Percentiles rank a stretch among this genome's conserved stretches.
Conservation (phyloP, 1,140 invertebrate genomes). For the Dinothrombium tinctorium region DNA sequence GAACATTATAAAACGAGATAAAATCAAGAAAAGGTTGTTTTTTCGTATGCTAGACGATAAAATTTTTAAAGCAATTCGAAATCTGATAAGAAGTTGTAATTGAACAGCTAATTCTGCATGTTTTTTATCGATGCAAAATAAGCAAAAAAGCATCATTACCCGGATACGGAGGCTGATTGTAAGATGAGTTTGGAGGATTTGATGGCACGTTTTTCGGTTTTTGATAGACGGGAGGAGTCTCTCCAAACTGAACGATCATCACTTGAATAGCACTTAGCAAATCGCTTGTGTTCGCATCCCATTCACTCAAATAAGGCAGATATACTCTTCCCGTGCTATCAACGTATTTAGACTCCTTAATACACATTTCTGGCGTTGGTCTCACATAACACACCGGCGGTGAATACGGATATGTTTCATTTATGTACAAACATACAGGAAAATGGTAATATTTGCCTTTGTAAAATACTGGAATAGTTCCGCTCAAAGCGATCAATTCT, state of each 20-base stretch:
- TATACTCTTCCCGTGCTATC: slow-evolving; percentile 89
- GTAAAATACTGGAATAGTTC: slow-evolving; percentile 75
- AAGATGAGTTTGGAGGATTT: background rate
- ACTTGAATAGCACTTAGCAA: slow-evolving; percentile 62
- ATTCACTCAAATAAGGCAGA: slow-evolving; percentile 86
- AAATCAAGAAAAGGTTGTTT: too few species aligned
- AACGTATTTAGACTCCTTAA: slow-evolving; percentile 79
- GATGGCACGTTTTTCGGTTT: slow-evolving; percentile 17
- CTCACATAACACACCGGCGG: slow-evolving; percentile 94
- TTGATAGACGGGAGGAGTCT: slow-evolving; percentile 72
- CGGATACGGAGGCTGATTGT: slow-evolving; percentile 1
- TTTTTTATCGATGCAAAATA: too few species aligned
- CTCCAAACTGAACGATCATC: slow-evolving; percentile 78
- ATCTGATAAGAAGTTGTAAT: too few species aligned
- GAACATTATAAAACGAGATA: too few species aligned
- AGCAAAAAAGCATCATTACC: too few species aligned
- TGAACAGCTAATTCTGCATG: too few species aligned
- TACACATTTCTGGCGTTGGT: slow-evolving; percentile 82
- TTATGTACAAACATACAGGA: slow-evolving; percentile 81
- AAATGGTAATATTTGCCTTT: slow-evolving; percentile 83
- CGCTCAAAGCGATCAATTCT: slow-evolving; percentile 57
- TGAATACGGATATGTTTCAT: slow-evolving; percentile 89
- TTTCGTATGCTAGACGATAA: too few species aligned
- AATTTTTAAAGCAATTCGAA: too few species aligned
- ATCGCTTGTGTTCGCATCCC: slow-evolving; percentile 50